Conservation (phyloP, 2,797 vertebrate species). For the Urosaurus nigricauda region DNA sequence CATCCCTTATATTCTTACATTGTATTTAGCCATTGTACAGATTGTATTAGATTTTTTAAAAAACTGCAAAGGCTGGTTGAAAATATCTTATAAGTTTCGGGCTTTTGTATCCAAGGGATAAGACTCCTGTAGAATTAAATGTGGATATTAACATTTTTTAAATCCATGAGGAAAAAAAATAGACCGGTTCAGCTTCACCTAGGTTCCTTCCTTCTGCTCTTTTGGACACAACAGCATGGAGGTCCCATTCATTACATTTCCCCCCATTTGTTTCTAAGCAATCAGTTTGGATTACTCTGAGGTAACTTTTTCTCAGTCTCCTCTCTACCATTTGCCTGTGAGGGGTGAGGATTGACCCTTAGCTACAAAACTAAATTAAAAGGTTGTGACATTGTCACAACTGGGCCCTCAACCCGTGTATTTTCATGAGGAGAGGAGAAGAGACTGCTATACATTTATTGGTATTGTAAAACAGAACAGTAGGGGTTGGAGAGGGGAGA, state of each 20-base stretch:
- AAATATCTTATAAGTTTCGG: not conserved
- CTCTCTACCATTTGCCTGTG: not conserved
- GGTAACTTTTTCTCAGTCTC: constrained; percentile 26
- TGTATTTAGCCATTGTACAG: not conserved
- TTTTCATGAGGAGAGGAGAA: constrained; percentile 32
- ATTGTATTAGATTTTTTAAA: not conserved
- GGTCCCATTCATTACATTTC: not conserved
- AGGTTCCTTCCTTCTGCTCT: not conserved
- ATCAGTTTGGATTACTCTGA: constrained; percentile 39
- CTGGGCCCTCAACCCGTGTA: constrained; percentile 41
- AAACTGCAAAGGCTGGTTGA: not conserved
- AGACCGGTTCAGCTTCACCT: not conserved
- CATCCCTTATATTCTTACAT: not conserved
- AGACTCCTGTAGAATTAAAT: not conserved
- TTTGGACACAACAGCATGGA: not conserved
- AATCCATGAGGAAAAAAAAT: too few species aligned
- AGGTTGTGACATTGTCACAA: constrained; percentile 15
- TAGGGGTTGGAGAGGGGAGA: too few species aligned
- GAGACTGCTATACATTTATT: not conserved
- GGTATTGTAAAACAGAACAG: not conserved
- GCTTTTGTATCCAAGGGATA: too few species aligned
- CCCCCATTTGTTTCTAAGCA: not conserved
- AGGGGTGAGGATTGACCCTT: constrained; percentile 3
- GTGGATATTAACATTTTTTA: too few species aligned
- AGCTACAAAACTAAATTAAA: not conserved